Evolutionary conservation across 2,888 invertebrate genomes (phyloP), one percentile per base, ranked within the genome.

Genomic region (Argyresthia goedartella): DNA sequence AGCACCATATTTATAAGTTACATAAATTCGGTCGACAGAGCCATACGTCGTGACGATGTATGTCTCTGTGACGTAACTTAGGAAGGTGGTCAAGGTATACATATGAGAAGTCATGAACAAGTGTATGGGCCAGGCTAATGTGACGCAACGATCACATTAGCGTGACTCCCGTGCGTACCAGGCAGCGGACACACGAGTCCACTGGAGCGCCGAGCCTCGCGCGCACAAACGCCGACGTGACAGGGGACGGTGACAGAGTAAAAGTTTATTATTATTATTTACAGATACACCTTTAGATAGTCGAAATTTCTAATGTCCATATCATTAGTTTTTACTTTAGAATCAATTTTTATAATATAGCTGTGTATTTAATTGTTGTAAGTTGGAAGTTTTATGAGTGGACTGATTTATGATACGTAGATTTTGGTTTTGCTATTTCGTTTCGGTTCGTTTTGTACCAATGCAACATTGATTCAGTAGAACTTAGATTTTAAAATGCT

Each of bases 301-400:
- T 74, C 81, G 64, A 84, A 85, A 85, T 85, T 85, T 36, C 57
- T 79, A 77, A 73, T 77, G 73, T 84, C 80, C 85, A 86, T 86
- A 86, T 86, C 85, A 86, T 84, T 86, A 86, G 85, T 67, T 84
- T 79, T 79, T 84, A 85, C 77, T 82, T 84, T 84, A 85, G 82
- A 70, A 66, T 69, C 71, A 71, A 73, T 76, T 78, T 75, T 73
- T 67, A 68, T 35, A 50, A 11, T 39, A 16, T 49, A 13, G 9
- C 14, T 69, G 66, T 67, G 66, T 71, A 62, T 65, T 64, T 53
- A 59, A 43, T 59, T 63, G 68, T 69, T 73, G 69, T 74, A 71
- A 73, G 71, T 76, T 77, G 65, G 71, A 67, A 69, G 69, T 63
- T 72, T 71, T 65, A 64, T 54, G 61, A 68, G 65, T 65, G 64